Base-by-base conservation (phyloP, 2,888 invertebrate genomes). In the Drosophila rellima region DNA sequence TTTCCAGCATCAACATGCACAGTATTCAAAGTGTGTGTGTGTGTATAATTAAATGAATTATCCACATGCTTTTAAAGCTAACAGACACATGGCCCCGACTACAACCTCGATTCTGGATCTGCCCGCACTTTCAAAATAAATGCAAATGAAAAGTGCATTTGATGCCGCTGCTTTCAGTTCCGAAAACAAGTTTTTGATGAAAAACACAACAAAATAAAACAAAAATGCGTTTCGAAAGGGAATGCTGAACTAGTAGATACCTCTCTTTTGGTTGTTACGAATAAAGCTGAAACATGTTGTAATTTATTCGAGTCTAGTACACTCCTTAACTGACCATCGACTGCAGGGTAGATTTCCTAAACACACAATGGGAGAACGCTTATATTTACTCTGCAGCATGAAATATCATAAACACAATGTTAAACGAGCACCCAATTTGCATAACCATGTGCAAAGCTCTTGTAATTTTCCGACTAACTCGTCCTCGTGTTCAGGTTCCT, bases 341-440 rank as follows among this genome's bases (percentile, higher is more conserved):
- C 5, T 35, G n/a, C 20, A 47, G 39, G 3, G 15, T 33, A 33
- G 13, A 33, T 11, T 26, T 13, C 33, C 42, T 35, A 48, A 42
- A 23, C 40, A 55, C 17, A 55, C 51, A 31, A 31, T 31, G 7
- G 44, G 23, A 15, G 15, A 26, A 18, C n/a, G 18, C n/a, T 45
- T 37, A 11, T 70, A 37, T 63, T 50, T 45, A 39, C 44, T 59
- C 56, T 56, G 47, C 64, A 54, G 59, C 44, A 68, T 44, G 47
- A 65, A 64, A 77, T 63, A 55, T 61, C 57, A 73, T 45, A 59
- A 83, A 66, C 78, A 62, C 63, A 66, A 80, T 80, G 78, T 70
- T 52, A 61, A 80, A 61, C 69, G 42, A 67, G 66, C 39, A 18
- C 33, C 44, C 23, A 61, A 86, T 86, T 83, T 80, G 62, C 83